Base-by-base conservation (phyloP, 2,113 vertebrate species). In the Nerophis lumbriciformis region DNA sequence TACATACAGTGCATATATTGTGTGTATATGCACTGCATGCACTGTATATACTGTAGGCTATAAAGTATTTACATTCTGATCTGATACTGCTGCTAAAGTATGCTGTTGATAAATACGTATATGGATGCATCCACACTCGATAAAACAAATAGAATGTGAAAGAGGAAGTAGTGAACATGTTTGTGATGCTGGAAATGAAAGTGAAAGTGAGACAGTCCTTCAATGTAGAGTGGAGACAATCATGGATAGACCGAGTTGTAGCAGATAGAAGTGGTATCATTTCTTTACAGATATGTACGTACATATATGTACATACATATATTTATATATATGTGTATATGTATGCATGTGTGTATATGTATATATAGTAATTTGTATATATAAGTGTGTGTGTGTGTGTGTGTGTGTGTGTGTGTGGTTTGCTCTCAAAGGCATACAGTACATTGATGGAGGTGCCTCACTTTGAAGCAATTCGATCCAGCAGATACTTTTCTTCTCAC, bases 401-500 rank as follows among this genome's bases (percentile, higher is more conserved):
- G 80, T 85, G 81, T 84, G 57, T 82, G 28, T 4, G 28, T 28
- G 28, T 28, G 28, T 28, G 28, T 78, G 84, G 82, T 85, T 63
- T 73, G 77, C 79, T 78, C 71, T 90, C 88, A 90, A 91, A 89
- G 86, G 83, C 84, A 28, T 84, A 87, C 88, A 91, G 3, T 84
- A 87, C 88, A 91, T 89, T 91, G 87, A 90, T 85, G 71, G 68
- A 80, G 81, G 77, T 73, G 45, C 76, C 81, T 86, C 70, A 65
- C 81, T 81, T 79, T 77, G 85, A 28, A 84, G 86, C 86, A 86
- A 87, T 85, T 83, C 83, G 86, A 90, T 89, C 85, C 83, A 78
- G 81, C 70, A 73, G 85, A 88, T 82, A 77, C 79, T 85, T 70
- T 80, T 79, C 76, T 86, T 90, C 73, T 84, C 89, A 91, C 83